A percentile compares a stretch with the other conserved stretches of the same genome.
Evolutionary conservation across 2,888 invertebrate species (phyloP).

Genomic region (Cheilosia vernalis): DNA sequence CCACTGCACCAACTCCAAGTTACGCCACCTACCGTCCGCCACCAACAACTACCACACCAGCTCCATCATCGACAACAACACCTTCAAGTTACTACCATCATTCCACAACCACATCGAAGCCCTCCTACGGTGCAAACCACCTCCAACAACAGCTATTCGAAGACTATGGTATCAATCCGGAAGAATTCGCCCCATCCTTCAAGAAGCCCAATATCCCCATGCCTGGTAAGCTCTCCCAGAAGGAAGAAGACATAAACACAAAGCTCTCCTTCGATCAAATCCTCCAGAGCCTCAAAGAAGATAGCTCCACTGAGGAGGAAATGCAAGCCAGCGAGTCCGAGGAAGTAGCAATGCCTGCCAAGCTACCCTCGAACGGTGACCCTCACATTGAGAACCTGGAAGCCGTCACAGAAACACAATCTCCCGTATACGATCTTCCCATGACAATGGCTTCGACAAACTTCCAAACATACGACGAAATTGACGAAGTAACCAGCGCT

Average conservation of each 20-base stretch:
- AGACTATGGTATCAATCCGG: slow-evolving; percentile 26
- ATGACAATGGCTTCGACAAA: slow-evolving; percentile 52
- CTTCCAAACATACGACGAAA: slow-evolving; percentile 72
- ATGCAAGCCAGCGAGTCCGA: slow-evolving; percentile 68
- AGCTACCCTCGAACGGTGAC: slow-evolving; percentile 19
- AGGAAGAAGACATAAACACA: slow-evolving; percentile 78
- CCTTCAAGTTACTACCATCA: slow-evolving; percentile 55
- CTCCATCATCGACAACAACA: slow-evolving; percentile 36
- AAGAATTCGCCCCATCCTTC: slow-evolving; percentile 34
- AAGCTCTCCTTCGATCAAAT: slow-evolving; percentile 82
- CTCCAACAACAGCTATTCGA: slow-evolving; percentile 22
- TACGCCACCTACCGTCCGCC: slow-evolving; percentile 55
- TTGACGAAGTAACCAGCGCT: slow-evolving; percentile 63
- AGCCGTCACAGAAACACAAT: slow-evolving; percentile 24
- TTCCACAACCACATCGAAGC: slow-evolving; percentile 22
- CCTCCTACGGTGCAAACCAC: neutral
- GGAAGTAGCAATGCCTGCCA: slow-evolving; percentile 52
- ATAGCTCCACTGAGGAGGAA: slow-evolving; percentile 63
- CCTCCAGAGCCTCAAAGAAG: slow-evolving; percentile 80
- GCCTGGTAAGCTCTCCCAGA: slow-evolving; percentile 35
- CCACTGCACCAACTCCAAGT: slow-evolving; percentile 65
- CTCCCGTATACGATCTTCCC: slow-evolving; percentile 35
- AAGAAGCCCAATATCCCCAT: slow-evolving; percentile 33
- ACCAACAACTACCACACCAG: slow-evolving; percentile 55
- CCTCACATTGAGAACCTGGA: slow-evolving; percentile 6